Evolutionary conservation across 2,797 vertebrate genomes (phyloP), one percentile per base, ranked within the genome.

Genomic region (Gambusia yucatana): DNA sequence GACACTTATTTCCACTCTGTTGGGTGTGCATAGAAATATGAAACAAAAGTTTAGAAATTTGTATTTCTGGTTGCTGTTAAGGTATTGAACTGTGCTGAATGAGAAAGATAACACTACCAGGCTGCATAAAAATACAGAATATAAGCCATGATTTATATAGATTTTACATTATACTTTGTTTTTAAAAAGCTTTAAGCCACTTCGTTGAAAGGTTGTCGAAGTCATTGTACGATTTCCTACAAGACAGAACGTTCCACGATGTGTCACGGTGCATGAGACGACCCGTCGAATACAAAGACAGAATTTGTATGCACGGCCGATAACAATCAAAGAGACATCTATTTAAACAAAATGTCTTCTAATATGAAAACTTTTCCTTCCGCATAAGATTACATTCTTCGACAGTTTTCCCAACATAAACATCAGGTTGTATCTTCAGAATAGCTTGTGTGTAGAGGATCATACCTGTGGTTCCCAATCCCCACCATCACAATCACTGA

Each of bases 351-450:
- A 76, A 52, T 79, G 86, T 86, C 74, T 82, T 87, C 80, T 76
- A 86, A 81, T 83, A 82, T 83, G 84, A 88, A 85, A 86, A 86
- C 76, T 82, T 88, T 59, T 80, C 73, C 63, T 80, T 73, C 63
- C 77, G 82, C 61, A 46, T 82, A 79, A 86, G 87, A 91, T 88
- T 90, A 85, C 76, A 79, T 65, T 91, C 48, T 44, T 79, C 86
- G 73, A 75, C 81, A 86, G 86, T 86, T 88, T 86, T 79, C 65
- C 86, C 76, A 76, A 85, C 74, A 89, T 84, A 87, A 92, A 89
- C 81, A 86, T 82, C 84, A 84, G 87, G 86, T 89, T 88, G 65
- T 82, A 89, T 92, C 79, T 91, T 94, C 92, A 92, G 92, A 93
- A 93, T 85, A 65, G 84, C 86, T 81, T 87, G 73, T 86, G 83